Base-by-base conservation (phyloP, 2,888 invertebrate species). In the Cybosia mesomella region DNA sequence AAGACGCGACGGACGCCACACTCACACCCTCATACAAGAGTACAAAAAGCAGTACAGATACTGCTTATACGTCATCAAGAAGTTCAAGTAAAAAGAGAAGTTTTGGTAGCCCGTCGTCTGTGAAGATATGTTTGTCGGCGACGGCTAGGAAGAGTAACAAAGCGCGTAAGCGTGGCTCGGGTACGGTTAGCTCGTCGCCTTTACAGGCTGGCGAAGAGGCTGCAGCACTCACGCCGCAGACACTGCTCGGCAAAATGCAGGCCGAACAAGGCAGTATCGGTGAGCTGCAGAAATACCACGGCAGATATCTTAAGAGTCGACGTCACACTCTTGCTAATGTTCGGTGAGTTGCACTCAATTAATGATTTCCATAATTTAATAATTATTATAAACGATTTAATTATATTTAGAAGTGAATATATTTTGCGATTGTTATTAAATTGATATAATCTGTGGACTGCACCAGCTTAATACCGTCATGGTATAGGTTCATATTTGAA, bases 231-330 rank as follows among this genome's bases (percentile, higher is more conserved):
- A 84, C 88, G 75, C 79, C 83, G 77, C 86, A 92, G 65, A 90
- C 91, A 72, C 89, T 91, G 75, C 90, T 93, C 84, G 94, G 95
- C 91, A 98, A 96, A 95, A 98, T 98, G 98, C 98, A 98, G 95
- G 98, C 98, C 82, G 98, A 98, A 93, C 98, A 98, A 89, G 98
- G 98, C 82, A 97, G 98, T 91, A 98, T 98, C 89, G 98, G 98
- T 67, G 98, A 98, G 92, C 96, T 98, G 85, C 97, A 98, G 89
- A 97, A 97, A 90, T 98, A 98, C 92, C 98, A 98, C 90, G 97
- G 97, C 83, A 95, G 97, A 83, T 97, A 98, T 92, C 96, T 98
- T 85, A 97, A 98, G 93, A 98, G 97, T 87, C 96, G 98, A 73
- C 96, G 98, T 68, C 98, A 98, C 91, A 98, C 98, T 15, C 95